Evolutionary conservation across 2,888 invertebrate species (phyloP), one percentile per base, ranked within the genome.

Genomic region (Dynastes tityus): DNA sequence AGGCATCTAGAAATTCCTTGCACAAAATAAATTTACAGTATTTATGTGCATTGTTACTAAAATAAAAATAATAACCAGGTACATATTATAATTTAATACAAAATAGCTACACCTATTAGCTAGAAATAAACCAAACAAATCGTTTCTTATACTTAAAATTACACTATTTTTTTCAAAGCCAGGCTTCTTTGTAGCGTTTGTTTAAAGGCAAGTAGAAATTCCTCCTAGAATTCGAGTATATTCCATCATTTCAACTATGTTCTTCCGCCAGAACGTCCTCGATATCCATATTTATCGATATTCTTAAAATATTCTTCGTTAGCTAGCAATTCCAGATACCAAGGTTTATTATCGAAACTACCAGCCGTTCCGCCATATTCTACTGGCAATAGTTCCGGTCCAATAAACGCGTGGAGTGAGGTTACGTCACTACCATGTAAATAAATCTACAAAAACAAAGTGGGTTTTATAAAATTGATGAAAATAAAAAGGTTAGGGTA

Each of bases 351-450:
- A 80, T 89, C 88, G 80, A 89, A 89, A 65, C 82, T 80, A 29
- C 86, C 87, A 58, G 82, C 82, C 29, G 87, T 88, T 0, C 95
- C 94, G 0, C 94, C 94, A 84, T 94, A 95, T 82, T 88, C 90
- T 81, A 88, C 87, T 13, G 92, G 92, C 77, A 92, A 86, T 82
- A 90, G 89, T 45, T 89, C 88, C 4, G 89, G 90, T 2, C 89
- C 86, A 6, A 92, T 86, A 84, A 91, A 91, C 53, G 90, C 88
- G 81, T 92, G 92, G 6, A 92, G 87, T 32, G 91, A 91, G 77
- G 87, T 87, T 84, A 91, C 86, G 83, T 92, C 90, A 73, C 84
- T 88, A 5, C 92, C 92, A 84, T 92, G 92, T 81, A 92, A 89
- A 84, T 89, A 90, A 81, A 92, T 89, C 88, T 90, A 79, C 75